Conservation (phyloP, 2,888 invertebrate genomes). For the Ichneumoninae sp. region DNA sequence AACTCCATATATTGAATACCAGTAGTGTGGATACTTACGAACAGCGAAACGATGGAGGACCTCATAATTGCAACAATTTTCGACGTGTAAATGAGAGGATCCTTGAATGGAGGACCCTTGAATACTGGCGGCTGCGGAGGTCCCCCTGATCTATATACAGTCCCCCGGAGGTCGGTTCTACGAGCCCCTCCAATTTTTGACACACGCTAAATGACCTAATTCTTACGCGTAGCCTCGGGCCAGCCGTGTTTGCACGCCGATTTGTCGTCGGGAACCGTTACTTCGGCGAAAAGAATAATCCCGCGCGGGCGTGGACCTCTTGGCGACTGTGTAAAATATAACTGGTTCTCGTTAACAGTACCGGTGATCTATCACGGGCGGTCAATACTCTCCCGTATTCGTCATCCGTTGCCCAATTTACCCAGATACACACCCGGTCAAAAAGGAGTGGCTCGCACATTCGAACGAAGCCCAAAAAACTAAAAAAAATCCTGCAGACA, state of each 20-base stretch:
- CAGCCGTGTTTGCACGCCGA: slow-evolving; percentile 38
- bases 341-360: slow-evolving; percentile 51
- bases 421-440: not conserved
- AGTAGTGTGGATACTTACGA: slow-evolving; percentile 31
- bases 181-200: slow-evolving; percentile 56
- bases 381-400: slow-evolving; percentile 39
- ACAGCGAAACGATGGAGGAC: slow-evolving; percentile 15
- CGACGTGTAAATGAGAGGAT: slow-evolving; percentile 19
- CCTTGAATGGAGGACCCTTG: not conserved
- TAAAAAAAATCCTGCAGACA: not conserved
- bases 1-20: not conserved
- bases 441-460: not conserved
- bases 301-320: slow-evolving; percentile 26
- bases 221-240: slow-evolving; percentile 49
- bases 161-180: not conserved
- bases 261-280: slow-evolving; percentile 56
- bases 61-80: slow-evolving; percentile 26
- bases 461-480: not conserved
- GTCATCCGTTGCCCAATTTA: not conserved
- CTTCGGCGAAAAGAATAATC: slow-evolving; percentile 51
- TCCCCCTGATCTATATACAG: slow-evolving; percentile 55
- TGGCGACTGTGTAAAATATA: slow-evolving; percentile 22
- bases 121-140: slow-evolving; percentile 31
- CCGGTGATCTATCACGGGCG: slow-evolving; percentile 50
- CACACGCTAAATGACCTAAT: slow-evolving; percentile 56